Evolutionary conservation across 2,113 vertebrate genomes (phyloP), one percentile per base, ranked within the genome.

Genomic region (Lampris incognitus): DNA sequence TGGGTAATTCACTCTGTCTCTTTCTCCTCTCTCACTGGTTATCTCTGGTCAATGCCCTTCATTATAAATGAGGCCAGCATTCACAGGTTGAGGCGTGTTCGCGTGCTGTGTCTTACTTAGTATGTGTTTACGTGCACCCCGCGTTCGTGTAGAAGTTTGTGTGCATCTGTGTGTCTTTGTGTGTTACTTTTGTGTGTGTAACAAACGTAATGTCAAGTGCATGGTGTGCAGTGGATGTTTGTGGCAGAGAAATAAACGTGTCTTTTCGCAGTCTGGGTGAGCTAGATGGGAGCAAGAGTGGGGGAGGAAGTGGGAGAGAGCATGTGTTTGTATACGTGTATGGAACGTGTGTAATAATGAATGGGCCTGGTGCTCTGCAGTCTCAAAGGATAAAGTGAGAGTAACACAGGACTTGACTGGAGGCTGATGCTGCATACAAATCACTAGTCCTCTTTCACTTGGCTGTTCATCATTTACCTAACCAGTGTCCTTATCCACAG

Each of bases 51-150:
- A 2, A 60, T 71, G 61, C 67, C 66, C 79, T 73, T 56, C 72
- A 66, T 84, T 82, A 80, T 70, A 73, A 87, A 87, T 68, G 76
- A 82, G 70, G 72, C 78, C 73, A 75, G 37, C 11, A 67, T 67
- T 75, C 69, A 52, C 69, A 72, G 63, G 40, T 40, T 69, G 78
- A 44, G 72, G 68, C 5, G 1, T 74, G 52, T 24, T 6, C 69
- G 44, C 38, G 63, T 78, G 61, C 52, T 37, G 9, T 50, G 56
- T 78, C n/a, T 36, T 24, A 24, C 24, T 24, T 24, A 24, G 56
- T 39, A 24, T 44, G 6, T 59, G 36, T n/a, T 10, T 55, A n/a
- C 42, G 40, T 44, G 3, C 42, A 46, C 24, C 24, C 24, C 24
- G 24, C 24, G 24, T 24, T 24, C 24, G 24, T 24, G 24, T 24